Evolutionary conservation across 2,888 invertebrate genomes (phyloP), one percentile per base, ranked within the genome.

Genomic region (Brachycybe producta): DNA sequence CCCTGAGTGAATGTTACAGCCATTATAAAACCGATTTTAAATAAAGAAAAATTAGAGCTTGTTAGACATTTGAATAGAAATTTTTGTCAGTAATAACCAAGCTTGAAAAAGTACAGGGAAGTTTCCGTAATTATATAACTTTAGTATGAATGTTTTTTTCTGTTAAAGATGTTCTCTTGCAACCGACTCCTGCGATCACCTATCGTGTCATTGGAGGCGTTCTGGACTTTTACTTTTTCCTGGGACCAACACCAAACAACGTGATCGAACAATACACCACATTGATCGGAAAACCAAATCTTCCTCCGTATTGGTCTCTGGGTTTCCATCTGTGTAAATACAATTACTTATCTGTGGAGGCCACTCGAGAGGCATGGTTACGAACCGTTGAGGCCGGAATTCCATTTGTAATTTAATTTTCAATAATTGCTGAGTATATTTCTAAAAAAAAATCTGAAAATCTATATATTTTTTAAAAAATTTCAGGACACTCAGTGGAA

Each of bases 181-280:
- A 86, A 61, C 84, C 86, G 2, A 72, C 77, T 0, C 86, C 86
- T 0, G 83, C 79, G 2, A 73, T 91, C 46, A 87, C 87, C 0
- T 90, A 82, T 66, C 73, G 91, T 53, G 73, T 82, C 0, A 79
- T 82, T 35, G 88, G 90, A 13, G 90, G 90, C 0, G 71, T 87
- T 5, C 70, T 91, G 1, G 80, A 86, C 63, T 76, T 90, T 52
- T 81, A 79, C 63, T 70, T 87, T 55, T 77, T 87, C 61, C 58
- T 81, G 61, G 90, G 88, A 0, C 82, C 85, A 0, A 70, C 75
- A 0, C 85, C 90, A 0, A 64, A 65, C 47, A 60, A 64, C 50
- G 83, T 83, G 8, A 66, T 78, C 1, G 62, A 69, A 19, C 82
- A 83, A 64, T 83, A 82, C 62, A 75, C 80, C 0, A 73, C 73